Base-by-base conservation (phyloP, 2,888 invertebrate species). In the Anthoptus insignis region DNA sequence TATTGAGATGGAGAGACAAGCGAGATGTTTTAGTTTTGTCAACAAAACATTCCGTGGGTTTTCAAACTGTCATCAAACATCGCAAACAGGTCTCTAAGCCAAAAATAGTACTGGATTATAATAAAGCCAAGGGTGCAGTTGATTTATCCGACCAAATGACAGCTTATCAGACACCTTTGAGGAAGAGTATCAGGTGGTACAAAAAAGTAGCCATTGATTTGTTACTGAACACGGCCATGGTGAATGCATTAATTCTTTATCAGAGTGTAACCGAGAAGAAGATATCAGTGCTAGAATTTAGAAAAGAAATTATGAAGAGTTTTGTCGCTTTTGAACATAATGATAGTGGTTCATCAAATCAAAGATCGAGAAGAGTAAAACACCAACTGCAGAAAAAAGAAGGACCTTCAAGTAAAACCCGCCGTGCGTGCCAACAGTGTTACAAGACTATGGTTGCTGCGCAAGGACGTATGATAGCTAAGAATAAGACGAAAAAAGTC, bases 181-280 rank as follows among this genome's bases (percentile, higher is more conserved):
- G 73, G 54, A 76, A 72, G 61, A 67, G 69, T 52, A 32, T 77
- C 3, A 72, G 72, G 54, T 79, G 78, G 78, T 76, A 74, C 61
- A 70, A 66, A 50, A 77, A 77, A 57, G 45, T 76, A 21, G 75
- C 69, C 68, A 59, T 72, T 7, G 39, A 65, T 47, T 63, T 78
- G 21, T 22, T 75, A 37, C 47, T 76, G 64, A 72, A 70, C 54
- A 73, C 68, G 8, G 68, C 72, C 34, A 59, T 77, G 21, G 69
- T 73, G 11, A 75, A 74, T 42, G 14, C 49, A 1, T 24, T 49
- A 24, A 24, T 49, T 24, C 24, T 49, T 11, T 24, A 50, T 50
- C n/a, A 50, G 14, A 50, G 27, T 4, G 27, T 14, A n/a, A 27
- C 27, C 14, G 14, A 27, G 2, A 50, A 50, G 14, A 47, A 47